A percentile compares a stretch with the other conserved stretches of the same genome.
These are phyloP conservation scores for Coendou prehensilis DNA, from an alignment of 2,797 vertebrate genomes.

Conservation along the genomic window DNA sequence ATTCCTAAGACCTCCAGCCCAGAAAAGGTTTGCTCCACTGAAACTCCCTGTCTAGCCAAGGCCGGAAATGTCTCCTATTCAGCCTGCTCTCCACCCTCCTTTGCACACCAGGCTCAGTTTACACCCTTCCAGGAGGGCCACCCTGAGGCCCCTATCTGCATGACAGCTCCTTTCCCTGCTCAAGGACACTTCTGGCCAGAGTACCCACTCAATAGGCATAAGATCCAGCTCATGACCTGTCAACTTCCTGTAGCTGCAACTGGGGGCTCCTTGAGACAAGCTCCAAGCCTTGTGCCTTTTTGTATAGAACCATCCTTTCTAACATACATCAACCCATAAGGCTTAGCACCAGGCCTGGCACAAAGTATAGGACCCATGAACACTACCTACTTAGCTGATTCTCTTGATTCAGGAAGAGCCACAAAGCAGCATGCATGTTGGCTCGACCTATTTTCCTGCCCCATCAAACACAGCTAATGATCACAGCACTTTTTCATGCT, in stretches of 20 bases:
- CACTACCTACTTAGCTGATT: neutral
- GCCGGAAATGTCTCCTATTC: neutral
- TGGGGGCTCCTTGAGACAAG: conserved; percentile 11
- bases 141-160: neutral
- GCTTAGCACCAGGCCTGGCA: neutral
- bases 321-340: too few relatives aligned
- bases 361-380: neutral
- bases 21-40: neutral
- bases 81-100: neutral
- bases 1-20: neutral
- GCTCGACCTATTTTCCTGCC: neutral
- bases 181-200: neutral
- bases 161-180: neutral
- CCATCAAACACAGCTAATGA: neutral
- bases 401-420: neutral
- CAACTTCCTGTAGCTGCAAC: neutral
- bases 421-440: neutral
- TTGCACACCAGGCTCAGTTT: neutral
- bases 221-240: neutral
- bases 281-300: neutral
- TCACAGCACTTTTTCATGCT: neutral
- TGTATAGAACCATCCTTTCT: neutral
- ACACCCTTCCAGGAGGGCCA: neutral
- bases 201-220: neutral
- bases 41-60: neutral